Conservation (phyloP, 2,888 invertebrate species). For the Alloscopus bannaensis region DNA sequence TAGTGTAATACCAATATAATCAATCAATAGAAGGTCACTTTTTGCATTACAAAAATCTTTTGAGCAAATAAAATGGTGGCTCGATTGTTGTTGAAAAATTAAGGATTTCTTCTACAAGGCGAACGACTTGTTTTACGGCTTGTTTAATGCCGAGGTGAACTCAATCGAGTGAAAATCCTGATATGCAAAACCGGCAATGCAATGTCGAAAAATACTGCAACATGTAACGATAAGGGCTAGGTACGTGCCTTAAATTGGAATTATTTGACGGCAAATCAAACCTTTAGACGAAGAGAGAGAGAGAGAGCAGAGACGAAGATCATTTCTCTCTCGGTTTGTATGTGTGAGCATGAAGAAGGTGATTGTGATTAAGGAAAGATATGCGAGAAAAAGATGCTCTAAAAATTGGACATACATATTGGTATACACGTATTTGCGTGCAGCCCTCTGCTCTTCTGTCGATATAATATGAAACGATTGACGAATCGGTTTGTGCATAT, state of each 20-base stretch:
- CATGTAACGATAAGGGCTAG: slow-evolving; percentile 43
- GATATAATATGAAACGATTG: background rate
- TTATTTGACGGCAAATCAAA: slow-evolving; percentile 57
- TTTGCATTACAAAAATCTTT: slow-evolving; percentile 28
- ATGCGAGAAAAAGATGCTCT: too few relatives aligned
- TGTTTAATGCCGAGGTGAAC: slow-evolving; percentile 52
- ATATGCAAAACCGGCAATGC: slow-evolving; percentile 59
- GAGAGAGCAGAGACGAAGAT: background rate
- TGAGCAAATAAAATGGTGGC: slow-evolving; percentile 47
- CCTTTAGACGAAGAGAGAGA: background rate
- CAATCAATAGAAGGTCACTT: slow-evolving; percentile 59
- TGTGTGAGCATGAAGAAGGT: background rate
- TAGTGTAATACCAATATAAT: slow-evolving; percentile 49
- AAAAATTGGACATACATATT: too few relatives aligned
- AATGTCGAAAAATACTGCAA: slow-evolving; percentile 12
- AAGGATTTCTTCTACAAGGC: slow-evolving; percentile 39
- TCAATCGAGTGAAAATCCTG: slow-evolving; percentile 58
- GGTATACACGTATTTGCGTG: too few relatives aligned
- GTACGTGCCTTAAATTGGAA: slow-evolving; percentile 60
- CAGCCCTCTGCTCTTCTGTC: too few relatives aligned
- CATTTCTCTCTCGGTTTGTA: background rate
- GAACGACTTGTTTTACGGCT: slow-evolving; percentile 50
- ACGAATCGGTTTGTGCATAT: background rate
- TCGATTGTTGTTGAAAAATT: slow-evolving; percentile 32
- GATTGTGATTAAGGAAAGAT: too few relatives aligned